Percentiles rank a stretch among this genome's conserved stretches.
These are phyloP conservation scores for pig (Sus scrofa) DNA, from an alignment of 2,113 vertebrate genomes.

Conservation along the genomic window DNA sequence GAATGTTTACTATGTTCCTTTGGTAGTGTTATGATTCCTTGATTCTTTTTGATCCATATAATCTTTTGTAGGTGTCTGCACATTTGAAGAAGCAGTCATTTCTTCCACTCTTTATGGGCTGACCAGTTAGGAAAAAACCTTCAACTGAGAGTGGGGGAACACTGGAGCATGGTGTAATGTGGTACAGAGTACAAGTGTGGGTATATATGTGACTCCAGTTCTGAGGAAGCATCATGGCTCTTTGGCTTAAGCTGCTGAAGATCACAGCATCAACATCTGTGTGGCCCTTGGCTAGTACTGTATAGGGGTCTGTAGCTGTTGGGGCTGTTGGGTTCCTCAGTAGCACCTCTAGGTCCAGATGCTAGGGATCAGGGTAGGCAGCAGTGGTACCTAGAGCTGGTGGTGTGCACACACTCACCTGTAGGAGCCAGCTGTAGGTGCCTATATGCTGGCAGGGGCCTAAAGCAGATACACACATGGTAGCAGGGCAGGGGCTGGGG, in stretches of 20 bases:
- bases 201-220: background rate
- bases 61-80: background rate
- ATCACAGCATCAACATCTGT: background rate
- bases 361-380: background rate
- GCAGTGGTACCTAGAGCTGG: background rate
- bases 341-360: background rate
- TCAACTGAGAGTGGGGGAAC: background rate
- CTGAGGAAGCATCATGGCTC: background rate
- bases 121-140: background rate
- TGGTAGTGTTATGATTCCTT: background rate
- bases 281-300: background rate
- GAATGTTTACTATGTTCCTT: background rate
- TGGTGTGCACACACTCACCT: background rate
- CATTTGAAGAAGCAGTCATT: background rate
- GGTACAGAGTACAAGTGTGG: background rate
- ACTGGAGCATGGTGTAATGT: background rate
- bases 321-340: background rate
- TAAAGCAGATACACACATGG: background rate
- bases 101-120: background rate
- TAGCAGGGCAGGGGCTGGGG: background rate
- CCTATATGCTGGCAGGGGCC: background rate
- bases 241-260: background rate
- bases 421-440: background rate
- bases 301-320: background rate
- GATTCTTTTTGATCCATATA: background rate